Percentiles rank a stretch among this genome's conserved stretches.
These are phyloP conservation scores for Cheilosia pagana DNA, from an alignment of 2,888 invertebrate genomes.

Conservation along the genomic window DNA sequence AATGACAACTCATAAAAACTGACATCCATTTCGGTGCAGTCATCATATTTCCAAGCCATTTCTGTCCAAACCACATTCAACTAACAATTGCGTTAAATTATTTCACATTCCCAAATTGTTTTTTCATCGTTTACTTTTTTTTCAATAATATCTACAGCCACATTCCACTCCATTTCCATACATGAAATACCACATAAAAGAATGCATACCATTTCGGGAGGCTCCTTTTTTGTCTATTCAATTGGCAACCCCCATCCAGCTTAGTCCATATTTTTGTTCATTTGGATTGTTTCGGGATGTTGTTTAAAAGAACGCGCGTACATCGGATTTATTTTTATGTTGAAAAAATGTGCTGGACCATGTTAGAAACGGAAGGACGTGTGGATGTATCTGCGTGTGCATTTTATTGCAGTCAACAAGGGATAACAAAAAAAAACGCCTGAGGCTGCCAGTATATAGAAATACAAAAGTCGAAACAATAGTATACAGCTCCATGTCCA, in stretches of 20 bases:
- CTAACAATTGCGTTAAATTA: slow-evolving; percentile 41
- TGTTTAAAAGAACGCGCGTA: slow-evolving; percentile 16
- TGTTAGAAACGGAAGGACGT: slow-evolving; percentile 36
- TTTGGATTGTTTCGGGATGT: slow-evolving; percentile 46
- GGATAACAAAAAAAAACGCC: background rate
- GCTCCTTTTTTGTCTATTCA: background rate
- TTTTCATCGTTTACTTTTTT: background rate
- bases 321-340: slow-evolving; percentile 1
- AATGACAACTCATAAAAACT: too few relatives aligned
- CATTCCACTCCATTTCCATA: background rate
- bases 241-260: background rate
- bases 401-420: slow-evolving; percentile 24
- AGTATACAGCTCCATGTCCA: background rate
- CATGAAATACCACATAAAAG: background rate
- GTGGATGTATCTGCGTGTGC: slow-evolving; percentile 16
- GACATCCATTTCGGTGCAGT: too few relatives aligned
- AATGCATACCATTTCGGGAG: background rate
- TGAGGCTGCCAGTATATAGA: background rate
- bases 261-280: slow-evolving; percentile 36
- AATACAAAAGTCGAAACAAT: slow-evolving; percentile 20
- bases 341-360: background rate
- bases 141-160: background rate
- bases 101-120: slow-evolving; percentile 14
- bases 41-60: slow-evolving; percentile 8
- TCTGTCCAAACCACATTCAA: slow-evolving; percentile 42